A percentile compares a stretch with the other conserved stretches of the same genome.
phyloP scores from a whole-genome alignment of 2,888 invertebrate genomes.

The Selenia dentaria region DNA sequence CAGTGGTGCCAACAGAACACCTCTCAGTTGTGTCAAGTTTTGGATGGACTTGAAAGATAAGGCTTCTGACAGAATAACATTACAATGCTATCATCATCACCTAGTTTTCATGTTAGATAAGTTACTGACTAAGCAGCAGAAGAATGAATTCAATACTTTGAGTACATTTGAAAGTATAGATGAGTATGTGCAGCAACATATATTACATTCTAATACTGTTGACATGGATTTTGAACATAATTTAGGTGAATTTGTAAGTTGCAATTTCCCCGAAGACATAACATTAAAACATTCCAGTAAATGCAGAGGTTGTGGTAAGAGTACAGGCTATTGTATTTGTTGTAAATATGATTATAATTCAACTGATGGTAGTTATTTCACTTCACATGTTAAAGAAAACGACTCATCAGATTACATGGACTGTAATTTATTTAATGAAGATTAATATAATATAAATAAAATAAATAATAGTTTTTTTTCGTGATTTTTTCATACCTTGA shows the following conservation, averaged over 20 bases:
- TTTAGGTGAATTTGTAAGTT: constrained; percentile 60
- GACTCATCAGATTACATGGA: constrained; percentile 72
- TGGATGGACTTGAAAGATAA: constrained; percentile 91
- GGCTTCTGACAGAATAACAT: constrained; percentile 87
- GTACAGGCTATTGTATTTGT: constrained; percentile 67
- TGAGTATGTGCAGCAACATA: constrained; percentile 87
- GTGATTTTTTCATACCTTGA: too few species aligned
- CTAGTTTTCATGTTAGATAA: constrained; percentile 97
- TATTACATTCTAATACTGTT: constrained; percentile 58
- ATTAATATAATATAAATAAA: constrained; percentile 12
- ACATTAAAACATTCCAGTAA: constrained; percentile 69
- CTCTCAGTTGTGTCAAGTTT: constrained; percentile 90
- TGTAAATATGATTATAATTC: constrained; percentile 57
- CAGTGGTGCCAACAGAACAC: constrained; percentile 88
- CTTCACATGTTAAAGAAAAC: constrained; percentile 55
- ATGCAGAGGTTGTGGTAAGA: constrained; percentile 71
- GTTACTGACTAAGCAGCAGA: constrained; percentile 88
- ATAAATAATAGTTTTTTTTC: too few species aligned
- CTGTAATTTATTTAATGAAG: constrained; percentile 65
- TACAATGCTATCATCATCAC: constrained; percentile 97
- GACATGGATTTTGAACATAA: constrained; percentile 39
- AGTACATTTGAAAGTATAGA: constrained; percentile 88
- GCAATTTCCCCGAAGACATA: constrained; percentile 69
- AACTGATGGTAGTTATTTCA: constrained; percentile 65
- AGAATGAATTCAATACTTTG: constrained; percentile 91